Conservation (phyloP, 2,888 invertebrate genomes). For the Epirrhoe tristata region DNA sequence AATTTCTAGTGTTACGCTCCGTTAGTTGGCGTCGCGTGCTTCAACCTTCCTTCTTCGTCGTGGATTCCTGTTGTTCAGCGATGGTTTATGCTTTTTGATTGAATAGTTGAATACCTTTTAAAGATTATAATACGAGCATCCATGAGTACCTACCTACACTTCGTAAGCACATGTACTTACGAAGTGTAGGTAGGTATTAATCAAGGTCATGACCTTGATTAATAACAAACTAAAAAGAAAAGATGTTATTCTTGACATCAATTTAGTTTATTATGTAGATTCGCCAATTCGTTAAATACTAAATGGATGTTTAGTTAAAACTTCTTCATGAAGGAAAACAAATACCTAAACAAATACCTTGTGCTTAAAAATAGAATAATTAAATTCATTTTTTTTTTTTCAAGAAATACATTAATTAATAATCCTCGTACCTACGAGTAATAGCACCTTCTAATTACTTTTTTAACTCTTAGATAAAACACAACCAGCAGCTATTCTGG, state of each 20-base stretch:
- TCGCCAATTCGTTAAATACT: neutral
- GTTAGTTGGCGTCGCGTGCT: constrained; percentile 78
- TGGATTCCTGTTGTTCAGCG: constrained; percentile 59
- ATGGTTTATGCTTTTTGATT: constrained; percentile 42
- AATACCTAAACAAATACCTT: no score
- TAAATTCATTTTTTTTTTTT: no score
- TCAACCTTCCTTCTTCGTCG: constrained; percentile 73
- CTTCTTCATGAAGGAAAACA: neutral
- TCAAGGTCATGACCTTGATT: constrained; percentile 19
- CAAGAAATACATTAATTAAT: no score
- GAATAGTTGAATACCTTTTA: constrained; percentile 30
- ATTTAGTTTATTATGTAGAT: constrained; percentile 14
- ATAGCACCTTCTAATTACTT: no score
- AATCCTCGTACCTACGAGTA: no score
- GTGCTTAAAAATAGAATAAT: no score
- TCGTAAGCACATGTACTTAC: no score
- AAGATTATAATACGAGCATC: neutral
- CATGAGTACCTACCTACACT: constrained; percentile 1
- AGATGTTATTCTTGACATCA: constrained; percentile 23
- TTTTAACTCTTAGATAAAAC: no score
- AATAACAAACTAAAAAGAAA: neutral
- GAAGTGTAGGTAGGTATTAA: no score
- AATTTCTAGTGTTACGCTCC: constrained; percentile 82
- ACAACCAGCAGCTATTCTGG: no score
- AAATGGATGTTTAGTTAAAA: neutral